Conservation (phyloP, 2,888 invertebrate genomes). For the Onchidella celtica region DNA sequence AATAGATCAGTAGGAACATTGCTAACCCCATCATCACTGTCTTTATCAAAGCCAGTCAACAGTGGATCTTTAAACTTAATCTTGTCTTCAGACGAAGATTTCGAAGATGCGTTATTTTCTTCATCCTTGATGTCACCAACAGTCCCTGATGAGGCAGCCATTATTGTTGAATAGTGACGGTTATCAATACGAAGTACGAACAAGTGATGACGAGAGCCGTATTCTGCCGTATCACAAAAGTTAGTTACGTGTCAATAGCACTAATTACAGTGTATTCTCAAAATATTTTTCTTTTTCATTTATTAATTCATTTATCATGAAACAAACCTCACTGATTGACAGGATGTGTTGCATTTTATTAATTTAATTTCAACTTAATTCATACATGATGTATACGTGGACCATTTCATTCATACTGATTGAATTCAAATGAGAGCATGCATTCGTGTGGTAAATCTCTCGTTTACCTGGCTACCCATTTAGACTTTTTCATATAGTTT, state of each 20-base stretch:
- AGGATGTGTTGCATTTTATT: too few relatives aligned
- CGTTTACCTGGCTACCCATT: too few relatives aligned
- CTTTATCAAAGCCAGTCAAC: constrained; percentile 68
- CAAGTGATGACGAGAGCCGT: too few relatives aligned
- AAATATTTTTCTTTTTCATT: not conserved
- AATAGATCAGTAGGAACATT: too few relatives aligned
- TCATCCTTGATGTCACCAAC: constrained; percentile 41
- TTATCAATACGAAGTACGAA: constrained; percentile 28
- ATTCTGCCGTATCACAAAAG: too few relatives aligned
- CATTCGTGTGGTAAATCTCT: too few relatives aligned
- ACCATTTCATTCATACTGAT: too few relatives aligned
- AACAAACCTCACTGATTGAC: too few relatives aligned
- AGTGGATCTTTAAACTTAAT: constrained; percentile 73
- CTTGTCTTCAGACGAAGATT: constrained; percentile 55
- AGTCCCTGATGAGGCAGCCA: constrained; percentile 55
- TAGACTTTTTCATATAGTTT: too few relatives aligned
- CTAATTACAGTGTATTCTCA: not conserved
- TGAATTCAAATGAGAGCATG: too few relatives aligned
- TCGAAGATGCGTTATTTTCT: constrained; percentile 49
- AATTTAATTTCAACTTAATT: too few relatives aligned
- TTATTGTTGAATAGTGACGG: constrained; percentile 48
- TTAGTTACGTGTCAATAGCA: not conserved
- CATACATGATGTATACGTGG: too few relatives aligned
- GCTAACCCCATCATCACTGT: constrained; percentile 66
- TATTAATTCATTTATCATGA: not conserved